These are phyloP conservation scores for Mamestra brassicae DNA, from an alignment of 2,888 invertebrate genomes.

Conservation along the genomic window DNA sequence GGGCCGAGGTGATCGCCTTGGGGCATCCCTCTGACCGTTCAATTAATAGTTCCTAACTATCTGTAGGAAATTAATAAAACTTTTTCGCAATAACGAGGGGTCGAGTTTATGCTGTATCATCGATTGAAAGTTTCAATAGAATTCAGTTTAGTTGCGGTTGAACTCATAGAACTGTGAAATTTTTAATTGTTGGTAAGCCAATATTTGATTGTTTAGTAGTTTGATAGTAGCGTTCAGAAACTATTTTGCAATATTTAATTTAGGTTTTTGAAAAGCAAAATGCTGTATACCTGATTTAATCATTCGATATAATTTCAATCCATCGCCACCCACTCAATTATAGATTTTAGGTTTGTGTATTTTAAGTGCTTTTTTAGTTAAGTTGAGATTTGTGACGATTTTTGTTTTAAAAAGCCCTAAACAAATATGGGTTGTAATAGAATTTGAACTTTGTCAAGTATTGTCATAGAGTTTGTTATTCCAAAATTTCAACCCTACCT, in stretches of 20 bases:
- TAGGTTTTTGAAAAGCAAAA: not conserved
- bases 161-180: not conserved
- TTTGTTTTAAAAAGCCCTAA: too few species aligned
- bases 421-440: too few species aligned
- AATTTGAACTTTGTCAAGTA: too few species aligned
- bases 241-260: not conserved
- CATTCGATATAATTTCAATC: too few species aligned
- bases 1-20: slow-evolving; percentile 7
- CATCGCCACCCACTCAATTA: too few species aligned
- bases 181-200: not conserved
- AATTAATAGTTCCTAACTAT: slow-evolving; percentile 60
- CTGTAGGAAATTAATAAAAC: slow-evolving; percentile 58
- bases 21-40: slow-evolving; percentile 43
- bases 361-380: too few species aligned
- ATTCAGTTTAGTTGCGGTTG: slow-evolving; percentile 9
- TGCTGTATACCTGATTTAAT: not conserved
- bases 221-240: not conserved
- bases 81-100: slow-evolving; percentile 42
- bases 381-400: too few species aligned
- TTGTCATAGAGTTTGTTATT: too few species aligned
- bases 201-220: not conserved
- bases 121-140: slow-evolving; percentile 22
- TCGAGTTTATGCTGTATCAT: slow-evolving; percentile 12
- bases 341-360: too few species aligned
- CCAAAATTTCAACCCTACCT: too few species aligned